Evolutionary conservation across 2,797 vertebrate genomes (phyloP).

Genomic region (Micromesistius poutassou): DNA sequence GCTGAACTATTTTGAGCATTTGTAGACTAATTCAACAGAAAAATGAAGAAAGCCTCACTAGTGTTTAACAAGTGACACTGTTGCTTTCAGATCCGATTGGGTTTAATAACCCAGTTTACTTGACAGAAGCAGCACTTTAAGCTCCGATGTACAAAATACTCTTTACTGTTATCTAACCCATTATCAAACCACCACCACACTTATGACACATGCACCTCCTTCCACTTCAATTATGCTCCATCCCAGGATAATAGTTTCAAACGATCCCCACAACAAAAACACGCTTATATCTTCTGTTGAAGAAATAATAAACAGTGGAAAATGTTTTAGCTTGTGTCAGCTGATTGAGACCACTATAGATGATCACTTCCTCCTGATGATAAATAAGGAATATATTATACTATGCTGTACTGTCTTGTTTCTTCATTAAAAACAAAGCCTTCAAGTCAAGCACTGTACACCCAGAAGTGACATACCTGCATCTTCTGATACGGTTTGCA

Average conservation of each 20-base stretch:
- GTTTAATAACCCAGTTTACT: background rate
- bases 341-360: background rate
- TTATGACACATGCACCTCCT: background rate
- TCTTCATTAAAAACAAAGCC: conserved; percentile 2
- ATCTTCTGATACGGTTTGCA: conserved; percentile 89
- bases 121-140: background rate
- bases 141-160: background rate
- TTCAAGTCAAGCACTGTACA: background rate
- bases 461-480: conserved; percentile 80
- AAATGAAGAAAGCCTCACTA: background rate
- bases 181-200: conserved; percentile 4
- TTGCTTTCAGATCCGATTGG: background rate
- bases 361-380: background rate
- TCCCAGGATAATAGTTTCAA: background rate
- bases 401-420: background rate
- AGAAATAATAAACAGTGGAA: background rate
- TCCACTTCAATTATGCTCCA: background rate
- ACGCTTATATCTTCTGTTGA: background rate
- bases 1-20: background rate
- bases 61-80: background rate
- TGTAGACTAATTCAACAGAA: background rate
- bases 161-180: conserved; percentile 1
- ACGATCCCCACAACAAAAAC: background rate
- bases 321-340: background rate
- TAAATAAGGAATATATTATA: background rate